Base-by-base conservation (phyloP, 2,797 vertebrate species). In the Intellagama lesueurii region DNA sequence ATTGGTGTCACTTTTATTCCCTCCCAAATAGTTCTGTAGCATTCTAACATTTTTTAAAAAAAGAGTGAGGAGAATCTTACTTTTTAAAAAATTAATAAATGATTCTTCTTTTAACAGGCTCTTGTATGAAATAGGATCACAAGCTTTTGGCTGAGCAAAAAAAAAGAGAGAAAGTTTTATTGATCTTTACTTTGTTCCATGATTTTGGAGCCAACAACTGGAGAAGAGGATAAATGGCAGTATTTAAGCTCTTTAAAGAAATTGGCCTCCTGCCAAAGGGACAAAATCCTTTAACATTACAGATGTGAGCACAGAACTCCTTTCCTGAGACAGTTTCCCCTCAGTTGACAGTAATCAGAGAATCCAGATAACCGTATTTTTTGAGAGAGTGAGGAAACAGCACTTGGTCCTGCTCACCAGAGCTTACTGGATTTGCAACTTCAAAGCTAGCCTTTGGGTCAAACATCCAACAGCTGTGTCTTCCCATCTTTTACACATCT, bases 51-150 rank as follows among this genome's bases (percentile, higher is more conserved):
- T 24, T 86, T 64, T 49, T 75, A 69, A 1, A 35, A 77, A 92
- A 88, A 81, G 94, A 91, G 94, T 93, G 82, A 94, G 91, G 94
- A 93, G 93, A 44, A 66, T 32, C 68, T 75, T 26, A 4, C 8
- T 93, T 81, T 88, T 47, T 93, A 93, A 8, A 52, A 52, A 52
- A 92, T 94, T 95, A 95, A 95, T 93, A 92, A 95, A 91, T 75
- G 0, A 0, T 85, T 93, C 92, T 69, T 92, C 87, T 89, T 79
- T 70, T 32, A 49, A 72, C 77, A 91, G 72, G 89, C 87, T 90
- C 90, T 52, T 90, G 89, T 92, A 93, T 56, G 72, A 92, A 81
- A 80, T 40, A 81, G 84, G 79, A 90, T 88, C 91, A 88, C 68
- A 26, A 64, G 83, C 89, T 60, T 90, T 35, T 86, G 64, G 49